These are phyloP conservation scores for Rotaria sp. DNA, from an alignment of 2,888 invertebrate species.

Conservation along the genomic window DNA sequence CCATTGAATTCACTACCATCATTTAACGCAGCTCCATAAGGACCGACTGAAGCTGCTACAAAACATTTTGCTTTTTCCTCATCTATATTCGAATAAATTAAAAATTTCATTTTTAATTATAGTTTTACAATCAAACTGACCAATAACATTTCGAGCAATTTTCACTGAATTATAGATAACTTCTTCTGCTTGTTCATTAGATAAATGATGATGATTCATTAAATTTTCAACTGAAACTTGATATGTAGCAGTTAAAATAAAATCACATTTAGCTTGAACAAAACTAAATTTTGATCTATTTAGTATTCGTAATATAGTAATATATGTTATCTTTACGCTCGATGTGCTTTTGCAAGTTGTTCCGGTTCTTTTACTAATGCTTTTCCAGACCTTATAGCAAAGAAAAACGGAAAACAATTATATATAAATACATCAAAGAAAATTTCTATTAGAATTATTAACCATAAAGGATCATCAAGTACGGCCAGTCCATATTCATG, in stretches of 20 bases:
- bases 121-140: slow-evolving; percentile 45
- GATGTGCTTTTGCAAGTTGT: slow-evolving; percentile 32
- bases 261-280: slow-evolving; percentile 68
- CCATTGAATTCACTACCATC: slow-evolving; percentile 92
- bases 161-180: slow-evolving; percentile 69
- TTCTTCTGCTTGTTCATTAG: slow-evolving; percentile 64
- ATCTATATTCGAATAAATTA: not conserved
- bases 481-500: not conserved
- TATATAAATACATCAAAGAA: no score
- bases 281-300: slow-evolving; percentile 31
- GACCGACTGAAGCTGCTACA: slow-evolving; percentile 79
- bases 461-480: not conserved
- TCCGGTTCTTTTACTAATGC: slow-evolving; percentile 18
- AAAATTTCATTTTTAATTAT: slow-evolving; percentile 34
- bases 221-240: slow-evolving; percentile 73
- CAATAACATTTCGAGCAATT: slow-evolving; percentile 68
- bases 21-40: slow-evolving; percentile 79
- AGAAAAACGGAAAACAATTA: not conserved
- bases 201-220: slow-evolving; percentile 66
- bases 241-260: slow-evolving; percentile 80
- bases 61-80: slow-evolving; percentile 34
- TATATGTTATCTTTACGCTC: not conserved
- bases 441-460: not conserved
- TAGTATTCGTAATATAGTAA: not conserved
- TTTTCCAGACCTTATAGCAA: slow-evolving; percentile 31